Evolutionary conservation across 2,113 vertebrate species (phyloP).

Genomic region (Vireo altiloquus): DNA sequence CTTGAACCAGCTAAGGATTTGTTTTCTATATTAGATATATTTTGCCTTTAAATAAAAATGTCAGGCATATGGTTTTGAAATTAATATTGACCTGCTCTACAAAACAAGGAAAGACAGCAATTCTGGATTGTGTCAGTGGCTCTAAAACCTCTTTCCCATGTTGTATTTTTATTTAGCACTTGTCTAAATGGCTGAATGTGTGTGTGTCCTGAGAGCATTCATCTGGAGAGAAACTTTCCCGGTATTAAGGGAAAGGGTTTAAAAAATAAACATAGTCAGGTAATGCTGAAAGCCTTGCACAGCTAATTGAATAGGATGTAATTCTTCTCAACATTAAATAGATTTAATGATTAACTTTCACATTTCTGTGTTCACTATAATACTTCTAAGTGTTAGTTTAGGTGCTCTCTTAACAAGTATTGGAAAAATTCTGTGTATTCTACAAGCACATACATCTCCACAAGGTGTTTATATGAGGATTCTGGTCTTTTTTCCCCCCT

Average conservation of each 20-base stretch:
- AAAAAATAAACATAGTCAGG: background rate
- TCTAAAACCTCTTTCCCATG: background rate
- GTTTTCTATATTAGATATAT: background rate
- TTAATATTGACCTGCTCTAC: background rate
- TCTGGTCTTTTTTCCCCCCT: background rate
- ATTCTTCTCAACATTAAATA: slow-evolving; percentile 11
- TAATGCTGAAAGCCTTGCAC: background rate
- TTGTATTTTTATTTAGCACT: slow-evolving; percentile 22
- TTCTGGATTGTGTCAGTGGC: background rate
- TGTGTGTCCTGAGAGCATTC: background rate
- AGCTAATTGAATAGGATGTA: background rate
- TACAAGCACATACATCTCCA: background rate
- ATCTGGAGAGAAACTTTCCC: slow-evolving; percentile 4
- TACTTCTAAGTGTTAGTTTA: background rate
- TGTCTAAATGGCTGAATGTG: background rate
- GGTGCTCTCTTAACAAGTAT: background rate
- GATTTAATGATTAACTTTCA: background rate
- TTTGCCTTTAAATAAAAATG: slow-evolving; percentile 11
- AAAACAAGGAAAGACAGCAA: background rate
- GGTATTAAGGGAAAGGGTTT: background rate
- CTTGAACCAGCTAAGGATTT: background rate
- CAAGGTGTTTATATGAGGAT: background rate
- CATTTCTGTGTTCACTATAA: background rate
- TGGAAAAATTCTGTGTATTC: background rate
- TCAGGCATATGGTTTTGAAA: background rate